Conservation (phyloP, 2,113 vertebrate species). For the Pteronura brasiliensis region DNA sequence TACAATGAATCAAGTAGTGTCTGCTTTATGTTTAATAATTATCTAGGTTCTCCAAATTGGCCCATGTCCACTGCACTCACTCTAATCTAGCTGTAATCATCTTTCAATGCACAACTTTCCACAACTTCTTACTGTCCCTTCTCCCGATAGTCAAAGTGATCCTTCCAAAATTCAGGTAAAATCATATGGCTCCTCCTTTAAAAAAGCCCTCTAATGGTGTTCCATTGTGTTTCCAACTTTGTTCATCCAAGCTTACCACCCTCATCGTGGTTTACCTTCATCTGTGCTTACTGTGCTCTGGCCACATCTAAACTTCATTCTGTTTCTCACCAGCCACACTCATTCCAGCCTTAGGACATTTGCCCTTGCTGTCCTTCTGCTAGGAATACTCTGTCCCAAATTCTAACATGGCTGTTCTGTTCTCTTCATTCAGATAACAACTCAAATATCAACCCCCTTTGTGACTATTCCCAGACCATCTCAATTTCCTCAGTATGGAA, state of each 20-base stretch:
- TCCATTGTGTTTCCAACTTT: neutral
- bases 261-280: neutral
- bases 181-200: neutral
- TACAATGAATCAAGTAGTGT: neutral
- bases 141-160: neutral
- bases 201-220: neutral
- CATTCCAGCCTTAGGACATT: neutral
- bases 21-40: neutral
- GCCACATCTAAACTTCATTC: neutral
- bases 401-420: neutral
- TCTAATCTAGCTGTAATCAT: neutral
- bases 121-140: neutral
- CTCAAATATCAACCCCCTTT: neutral
- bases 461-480: neutral
- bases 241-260: neutral
- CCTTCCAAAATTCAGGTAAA: neutral
- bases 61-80: neutral
- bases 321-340: neutral
- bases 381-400: neutral
- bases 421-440: neutral
- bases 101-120: neutral
- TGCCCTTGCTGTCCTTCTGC: neutral
- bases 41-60: neutral
- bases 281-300: neutral
- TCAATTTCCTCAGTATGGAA: neutral